phyloP scores from a whole-genome alignment of 2,888 invertebrate species.

The Ormyrus nitidulus region DNA sequence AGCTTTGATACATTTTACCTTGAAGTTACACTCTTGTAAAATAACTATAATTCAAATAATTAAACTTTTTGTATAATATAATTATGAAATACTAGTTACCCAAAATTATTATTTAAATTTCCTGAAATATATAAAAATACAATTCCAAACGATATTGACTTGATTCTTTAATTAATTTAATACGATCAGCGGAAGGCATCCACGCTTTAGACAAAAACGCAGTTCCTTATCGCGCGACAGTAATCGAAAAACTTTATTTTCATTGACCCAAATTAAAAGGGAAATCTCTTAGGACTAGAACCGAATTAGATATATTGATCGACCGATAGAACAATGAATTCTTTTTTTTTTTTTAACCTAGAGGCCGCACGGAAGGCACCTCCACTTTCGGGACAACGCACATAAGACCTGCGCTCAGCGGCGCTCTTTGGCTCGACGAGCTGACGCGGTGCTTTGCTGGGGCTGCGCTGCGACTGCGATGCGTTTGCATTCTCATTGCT shows the following conservation, averaged over 20 bases:
- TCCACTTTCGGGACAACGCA: not conserved
- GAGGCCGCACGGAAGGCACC: not conserved
- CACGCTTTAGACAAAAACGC: not conserved
- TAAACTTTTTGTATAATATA: not conserved
- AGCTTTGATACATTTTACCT: no score
- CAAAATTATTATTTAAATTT: no score
- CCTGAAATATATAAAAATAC: no score
- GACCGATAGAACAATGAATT: not conserved
- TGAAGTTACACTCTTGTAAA: no score
- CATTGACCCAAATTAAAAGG: conserved; percentile 22
- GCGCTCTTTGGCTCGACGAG: no score
- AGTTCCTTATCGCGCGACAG: conserved; percentile 2
- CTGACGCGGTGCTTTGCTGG: no score
- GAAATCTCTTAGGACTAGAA: conserved; percentile 3
- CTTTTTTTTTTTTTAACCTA: not conserved
- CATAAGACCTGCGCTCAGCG: not conserved
- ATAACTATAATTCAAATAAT: not conserved
- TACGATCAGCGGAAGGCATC: not conserved
- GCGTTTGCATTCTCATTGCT: no score
- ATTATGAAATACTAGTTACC: no score
- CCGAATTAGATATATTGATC: conserved; percentile 11
- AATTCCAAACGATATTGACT: no score
- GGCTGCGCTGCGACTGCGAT: not conserved
- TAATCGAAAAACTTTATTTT: conserved; percentile 13
- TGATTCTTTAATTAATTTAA: no score